Evolutionary conservation across 2,888 invertebrate species (phyloP), one percentile per base, ranked within the genome.

Genomic region (Zhuqinia jingwanae): DNA sequence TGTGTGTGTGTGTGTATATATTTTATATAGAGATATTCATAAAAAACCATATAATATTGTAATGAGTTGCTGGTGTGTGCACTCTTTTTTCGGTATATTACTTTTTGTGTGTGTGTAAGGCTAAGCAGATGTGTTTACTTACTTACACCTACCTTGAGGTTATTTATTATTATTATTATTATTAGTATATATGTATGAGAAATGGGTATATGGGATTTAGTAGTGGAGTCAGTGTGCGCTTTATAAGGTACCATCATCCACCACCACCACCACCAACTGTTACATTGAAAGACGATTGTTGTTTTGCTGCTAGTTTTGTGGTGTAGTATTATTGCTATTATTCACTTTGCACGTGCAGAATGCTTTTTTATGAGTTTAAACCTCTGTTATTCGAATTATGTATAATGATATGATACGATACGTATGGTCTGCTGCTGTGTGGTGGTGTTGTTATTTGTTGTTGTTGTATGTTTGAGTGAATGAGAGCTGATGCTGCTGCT

Each of bases 81-180:
- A 36, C 13, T 47, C 8, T 47, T 68, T 68, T 68, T 68, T 68
- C 68, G 68, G 68, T 25, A 45, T 68, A 22, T 68, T 68, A 68
- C 68, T 68, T 45, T 80, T 53, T 70, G 53, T n/a, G n/a, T n/a
- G n/a, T n/a, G n/a, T n/a, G n/a, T 70, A 47, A 60, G 82, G 76
- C 68, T 76, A 68, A 77, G 70, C 84, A 84, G 84, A 77, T 84
- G 84, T 84, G 84, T 77, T 84, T 84, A 84, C 84, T 84, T 84
- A 84, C 84, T 36, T 36, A 36, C 36, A 36, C 36, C 36, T 36
- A 83, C 83, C 83, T 77, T 78, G n/a, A 22, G 77, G 77, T 77
- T 75, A 83, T 30, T 3, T n/a, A n/a, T n/a, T n/a, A n/a, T n/a
- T n/a, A n/a, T n/a, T n/a, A n/a, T n/a, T n/a, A n/a, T n/a, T n/a